phyloP scores from a whole-genome alignment of 2,797 vertebrate species.

The Neosilurus hyrtlii region DNA sequence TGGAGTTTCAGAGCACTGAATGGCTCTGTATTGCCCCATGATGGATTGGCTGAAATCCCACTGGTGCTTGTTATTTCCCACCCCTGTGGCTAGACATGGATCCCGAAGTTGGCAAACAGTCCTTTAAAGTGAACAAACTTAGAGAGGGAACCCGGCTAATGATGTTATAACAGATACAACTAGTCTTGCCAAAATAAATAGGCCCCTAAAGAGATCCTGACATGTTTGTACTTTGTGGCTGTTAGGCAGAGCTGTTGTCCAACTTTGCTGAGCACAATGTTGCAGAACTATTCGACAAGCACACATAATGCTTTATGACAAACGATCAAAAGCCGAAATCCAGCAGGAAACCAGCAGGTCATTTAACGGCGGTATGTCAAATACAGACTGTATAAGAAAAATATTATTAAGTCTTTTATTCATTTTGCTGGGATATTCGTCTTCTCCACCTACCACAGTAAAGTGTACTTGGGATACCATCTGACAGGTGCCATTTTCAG shows the following conservation, averaged over 20 bases:
- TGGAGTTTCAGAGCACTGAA: constrained; percentile 42
- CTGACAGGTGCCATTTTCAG: not conserved
- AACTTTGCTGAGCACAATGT: constrained; percentile 10
- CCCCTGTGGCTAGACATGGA: constrained; percentile 72
- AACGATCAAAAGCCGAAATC: constrained; percentile 12
- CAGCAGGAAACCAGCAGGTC: not conserved
- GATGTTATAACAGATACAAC: constrained; percentile 50
- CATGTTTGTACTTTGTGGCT: constrained; percentile 42
- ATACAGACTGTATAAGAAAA: constrained; percentile 5
- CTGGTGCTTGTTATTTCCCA: constrained; percentile 83
- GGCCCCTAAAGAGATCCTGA: constrained; percentile 48
- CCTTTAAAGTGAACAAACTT: constrained; percentile 56
- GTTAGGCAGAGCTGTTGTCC: constrained; percentile 21
- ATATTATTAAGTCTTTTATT: constrained; percentile 16
- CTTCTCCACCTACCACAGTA: constrained; percentile 4
- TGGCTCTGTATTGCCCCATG: constrained; percentile 51
- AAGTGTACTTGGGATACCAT: not conserved
- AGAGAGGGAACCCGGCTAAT: constrained; percentile 66
- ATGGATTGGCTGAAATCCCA: constrained; percentile 70
- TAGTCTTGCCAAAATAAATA: constrained; percentile 47
- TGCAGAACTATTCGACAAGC: not conserved
- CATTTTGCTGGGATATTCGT: constrained; percentile 1
- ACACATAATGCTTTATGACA: constrained; percentile 1
- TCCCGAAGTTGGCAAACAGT: constrained; percentile 58
- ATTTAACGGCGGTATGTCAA: not conserved